Evolutionary conservation across 2,797 vertebrate species (phyloP), one percentile per base, ranked within the genome.

Genomic region (Macropodus opercularis): DNA sequence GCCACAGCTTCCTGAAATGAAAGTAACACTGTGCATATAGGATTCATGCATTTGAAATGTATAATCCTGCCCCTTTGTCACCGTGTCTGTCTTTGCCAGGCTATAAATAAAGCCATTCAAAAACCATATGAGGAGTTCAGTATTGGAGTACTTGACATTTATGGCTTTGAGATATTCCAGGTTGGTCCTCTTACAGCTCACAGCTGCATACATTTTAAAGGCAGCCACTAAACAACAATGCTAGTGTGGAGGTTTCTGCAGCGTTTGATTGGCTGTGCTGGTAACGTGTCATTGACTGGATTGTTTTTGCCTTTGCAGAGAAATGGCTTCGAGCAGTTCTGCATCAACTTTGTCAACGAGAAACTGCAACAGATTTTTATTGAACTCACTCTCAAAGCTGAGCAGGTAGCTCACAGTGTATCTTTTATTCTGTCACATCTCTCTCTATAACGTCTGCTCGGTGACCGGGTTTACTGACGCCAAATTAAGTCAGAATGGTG

Each of bases 361-460:
- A 99, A 99, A 74, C 91, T 99, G 49, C 97, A 99, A 60, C 97
- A 99, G 84, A 99, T 99, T 84, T 99, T 99, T 61, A 99, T 98
- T 3, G 97, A 99, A 71, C 88, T 99, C 82, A 99, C 97, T 2
- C 90, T 99, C 77, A 99, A 99, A 82, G 96, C 96, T 9, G 97
- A 99, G 82, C 97, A 99, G 95, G 97, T 98, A 86, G 5, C n/a
- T 14, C n/a, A 6, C 8, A 17, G 5, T 15, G 3, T 2, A 54
- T 36, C 8, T 19, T 27, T 22, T 35, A 0, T 19, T 44, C 9
- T 32, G 18, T 2, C 8, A 24, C 8, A 19, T 26, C 2, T 36
- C 32, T 52, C 18, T 34, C 26, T 68, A 1, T 22, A 10, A 17
- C 12, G 0, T 44, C 15, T 44, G 15, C 9, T 41, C 10, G 17